A percentile compares a stretch with the other conserved stretches of the same genome.
Conservation (phyloP, 2,888 invertebrate genomes). For the Andrena haemorrhoa region DNA sequence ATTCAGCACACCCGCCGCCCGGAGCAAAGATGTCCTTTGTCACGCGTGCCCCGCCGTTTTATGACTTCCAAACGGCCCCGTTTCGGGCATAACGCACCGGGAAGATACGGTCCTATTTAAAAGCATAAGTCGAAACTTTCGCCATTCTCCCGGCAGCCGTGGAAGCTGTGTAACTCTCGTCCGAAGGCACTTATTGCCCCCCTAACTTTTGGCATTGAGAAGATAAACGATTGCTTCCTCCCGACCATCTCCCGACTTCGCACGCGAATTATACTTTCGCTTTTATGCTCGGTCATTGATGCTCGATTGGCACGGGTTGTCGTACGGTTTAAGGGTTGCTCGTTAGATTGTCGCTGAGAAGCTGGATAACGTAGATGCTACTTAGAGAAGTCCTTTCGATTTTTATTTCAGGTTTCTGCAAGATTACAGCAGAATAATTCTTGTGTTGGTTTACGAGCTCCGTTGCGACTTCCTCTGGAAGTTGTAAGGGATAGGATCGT, state of each 20-base stretch:
- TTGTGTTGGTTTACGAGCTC: no score
- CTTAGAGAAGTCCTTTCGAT: neutral
- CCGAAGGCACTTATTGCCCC: constrained; percentile 30
- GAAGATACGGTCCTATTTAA: constrained; percentile 30
- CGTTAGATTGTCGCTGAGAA: no score
- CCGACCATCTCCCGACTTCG: neutral
- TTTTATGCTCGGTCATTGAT: constrained; percentile 5
- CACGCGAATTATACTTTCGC: constrained; percentile 31
- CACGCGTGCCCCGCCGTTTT: neutral
- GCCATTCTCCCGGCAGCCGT: constrained; percentile 16
- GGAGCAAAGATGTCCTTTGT: constrained; percentile 15
- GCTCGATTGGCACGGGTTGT: constrained; percentile 5
- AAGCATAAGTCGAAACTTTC: constrained; percentile 29
- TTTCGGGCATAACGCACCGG: neutral
- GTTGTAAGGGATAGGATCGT: no score
- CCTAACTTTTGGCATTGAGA: constrained; percentile 36
- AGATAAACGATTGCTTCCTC: constrained; percentile 28
- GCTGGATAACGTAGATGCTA: no score
- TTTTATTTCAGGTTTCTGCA: neutral
- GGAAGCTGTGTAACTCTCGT: constrained; percentile 34
- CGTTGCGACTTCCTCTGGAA: no score
- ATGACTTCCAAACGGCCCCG: neutral
- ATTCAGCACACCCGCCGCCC: neutral
- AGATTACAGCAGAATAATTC: neutral
- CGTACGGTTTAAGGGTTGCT: neutral